phyloP scores from a whole-genome alignment of 2,113 vertebrate species.

The Chascanopsetta lugubris region DNA sequence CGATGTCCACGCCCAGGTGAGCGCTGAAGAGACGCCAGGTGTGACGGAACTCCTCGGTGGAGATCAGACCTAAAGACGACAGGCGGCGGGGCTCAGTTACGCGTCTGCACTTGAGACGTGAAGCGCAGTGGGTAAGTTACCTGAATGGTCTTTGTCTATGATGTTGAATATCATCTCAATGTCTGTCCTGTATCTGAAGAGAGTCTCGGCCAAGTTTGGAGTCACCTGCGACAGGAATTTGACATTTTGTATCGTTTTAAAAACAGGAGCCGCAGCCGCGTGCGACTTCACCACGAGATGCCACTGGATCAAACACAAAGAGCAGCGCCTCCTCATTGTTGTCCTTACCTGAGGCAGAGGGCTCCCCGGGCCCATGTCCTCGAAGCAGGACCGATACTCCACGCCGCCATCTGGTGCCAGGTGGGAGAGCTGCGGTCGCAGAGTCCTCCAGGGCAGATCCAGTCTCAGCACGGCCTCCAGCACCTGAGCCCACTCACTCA shows the following conservation, averaged over 20 bases:
- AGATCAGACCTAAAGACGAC: constrained; percentile 87
- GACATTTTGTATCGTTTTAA: too few relatives aligned
- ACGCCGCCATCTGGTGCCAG: constrained; percentile 80
- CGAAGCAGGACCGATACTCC: constrained; percentile 90
- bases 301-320: too few relatives aligned
- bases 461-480: constrained; percentile 87
- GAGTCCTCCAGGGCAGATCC: constrained; percentile 92
- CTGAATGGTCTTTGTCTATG: constrained; percentile 94
- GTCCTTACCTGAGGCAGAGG: constrained; percentile 86
- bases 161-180: constrained; percentile 94
- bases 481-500: constrained; percentile 87
- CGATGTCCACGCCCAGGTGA: constrained; percentile 83
- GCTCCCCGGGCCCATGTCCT: constrained; percentile 83
- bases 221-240: constrained; percentile 78
- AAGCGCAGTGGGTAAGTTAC: constrained; percentile 66
- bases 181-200: constrained; percentile 92
- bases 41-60: constrained; percentile 90
- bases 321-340: too few relatives aligned
- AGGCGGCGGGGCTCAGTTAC: neutral
- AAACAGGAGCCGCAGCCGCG: too few relatives aligned
- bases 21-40: constrained; percentile 93
- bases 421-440: constrained; percentile 82
- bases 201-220: constrained; percentile 86
- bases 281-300: too few relatives aligned
- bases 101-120: neutral